Evolutionary conservation across 2,113 vertebrate genomes (phyloP).

Genomic region (Hirundichthys speculiger): DNA sequence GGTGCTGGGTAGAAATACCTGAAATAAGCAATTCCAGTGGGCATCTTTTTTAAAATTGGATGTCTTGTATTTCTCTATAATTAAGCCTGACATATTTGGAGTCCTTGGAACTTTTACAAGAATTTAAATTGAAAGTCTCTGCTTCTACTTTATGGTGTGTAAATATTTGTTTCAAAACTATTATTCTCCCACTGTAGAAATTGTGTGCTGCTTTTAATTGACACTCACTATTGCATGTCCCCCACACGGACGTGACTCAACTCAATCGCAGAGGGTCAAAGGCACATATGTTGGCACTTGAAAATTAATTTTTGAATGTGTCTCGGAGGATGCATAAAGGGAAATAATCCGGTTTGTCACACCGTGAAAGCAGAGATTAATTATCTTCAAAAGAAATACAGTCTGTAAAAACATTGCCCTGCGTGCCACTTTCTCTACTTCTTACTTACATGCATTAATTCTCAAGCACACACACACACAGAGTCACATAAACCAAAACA

Average conservation of each 20-base stretch:
- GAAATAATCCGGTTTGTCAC: conserved; percentile 50
- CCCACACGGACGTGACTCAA: not conserved
- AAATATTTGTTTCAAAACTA: not conserved
- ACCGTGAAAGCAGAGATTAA: conserved; percentile 36
- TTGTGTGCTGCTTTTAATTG: conserved; percentile 29
- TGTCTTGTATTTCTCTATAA: too few relatives aligned
- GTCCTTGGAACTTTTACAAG: not conserved
- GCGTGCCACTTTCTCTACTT: not conserved
- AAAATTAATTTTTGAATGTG: conserved; percentile 45
- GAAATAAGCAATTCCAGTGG: too few relatives aligned
- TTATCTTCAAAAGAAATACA: conserved; percentile 61
- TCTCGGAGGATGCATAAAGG: conserved; percentile 15
- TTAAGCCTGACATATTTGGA: not conserved
- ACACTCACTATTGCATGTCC: not conserved
- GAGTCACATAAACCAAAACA: conserved; percentile 10
- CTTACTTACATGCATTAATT: conserved; percentile 7
- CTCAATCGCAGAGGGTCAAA: conserved; percentile 17
- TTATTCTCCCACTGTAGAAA: not conserved
- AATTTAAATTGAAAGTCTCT: conserved; percentile 6
- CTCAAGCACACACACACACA: conserved; percentile 12
- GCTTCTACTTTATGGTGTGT: not conserved
- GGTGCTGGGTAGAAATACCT: too few relatives aligned
- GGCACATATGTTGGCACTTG: conserved; percentile 3
- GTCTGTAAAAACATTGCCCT: conserved; percentile 32
- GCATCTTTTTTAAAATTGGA: too few relatives aligned